phyloP scores from a whole-genome alignment of 1,140 invertebrate species.

The Drosophila eugracilis region DNA sequence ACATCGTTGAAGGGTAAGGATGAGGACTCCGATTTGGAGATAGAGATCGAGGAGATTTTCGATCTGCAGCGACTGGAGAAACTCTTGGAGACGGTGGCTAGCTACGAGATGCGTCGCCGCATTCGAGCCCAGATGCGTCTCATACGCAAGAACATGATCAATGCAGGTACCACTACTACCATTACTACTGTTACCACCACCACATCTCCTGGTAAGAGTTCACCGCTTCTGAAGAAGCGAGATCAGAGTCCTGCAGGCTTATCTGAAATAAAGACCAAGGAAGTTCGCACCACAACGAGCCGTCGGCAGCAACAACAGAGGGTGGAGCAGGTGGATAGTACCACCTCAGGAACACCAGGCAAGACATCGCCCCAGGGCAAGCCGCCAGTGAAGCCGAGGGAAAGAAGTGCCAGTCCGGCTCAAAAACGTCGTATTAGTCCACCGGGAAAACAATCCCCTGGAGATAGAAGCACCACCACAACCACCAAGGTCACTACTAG shows the following conservation, averaged over 20 bases:
- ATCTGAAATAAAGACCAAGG: conserved; percentile 52
- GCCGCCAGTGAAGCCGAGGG: conserved; percentile 70
- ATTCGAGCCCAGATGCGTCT: conserved; percentile 91
- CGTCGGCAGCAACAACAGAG: conserved; percentile 8
- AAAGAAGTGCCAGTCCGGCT: conserved; percentile 68
- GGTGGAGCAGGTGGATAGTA: conserved; percentile 50
- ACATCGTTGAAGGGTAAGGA: conserved; percentile 10
- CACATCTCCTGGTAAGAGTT: conserved; percentile 28
- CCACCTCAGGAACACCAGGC: conserved; percentile 4
- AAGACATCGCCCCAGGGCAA: conserved; percentile 46
- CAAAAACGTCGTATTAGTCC: conserved; percentile 48
- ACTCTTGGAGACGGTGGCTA: conserved; percentile 90
- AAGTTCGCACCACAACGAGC: conserved; percentile 32
- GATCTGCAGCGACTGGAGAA: conserved; percentile 89
- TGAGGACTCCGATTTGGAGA: conserved; percentile 59
- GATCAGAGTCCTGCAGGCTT: conserved; percentile 41
- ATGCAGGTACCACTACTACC: conserved; percentile 39
- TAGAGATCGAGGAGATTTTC: conserved; percentile 89
- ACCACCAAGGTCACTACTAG: conserved; percentile 31
- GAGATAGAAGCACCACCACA: conserved; percentile 12
- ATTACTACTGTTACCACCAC: conserved; percentile 37
- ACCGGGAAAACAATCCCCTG: conserved; percentile 15
- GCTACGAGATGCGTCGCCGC: conserved; percentile 90
- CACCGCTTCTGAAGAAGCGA: conserved; percentile 30
- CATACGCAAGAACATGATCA: conserved; percentile 86